These are phyloP conservation scores for Amorpha juglandis DNA, from an alignment of 2,888 invertebrate species.

Conservation along the genomic window DNA sequence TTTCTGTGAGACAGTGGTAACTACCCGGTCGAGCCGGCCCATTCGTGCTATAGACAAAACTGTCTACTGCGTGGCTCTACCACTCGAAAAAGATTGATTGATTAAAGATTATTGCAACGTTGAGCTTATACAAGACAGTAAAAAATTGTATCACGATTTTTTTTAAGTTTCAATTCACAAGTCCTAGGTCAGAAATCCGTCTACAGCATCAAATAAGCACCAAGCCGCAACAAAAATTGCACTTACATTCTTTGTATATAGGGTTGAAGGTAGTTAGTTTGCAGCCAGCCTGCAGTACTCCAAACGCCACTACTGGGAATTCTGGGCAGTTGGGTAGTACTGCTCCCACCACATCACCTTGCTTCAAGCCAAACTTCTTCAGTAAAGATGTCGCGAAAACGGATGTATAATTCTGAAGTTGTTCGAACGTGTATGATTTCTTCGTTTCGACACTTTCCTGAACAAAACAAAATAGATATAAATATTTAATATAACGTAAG, in stretches of 20 bases:
- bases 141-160: too few species aligned
- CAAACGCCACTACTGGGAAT: conserved; percentile 87
- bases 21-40: too few species aligned
- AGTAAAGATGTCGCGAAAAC: conserved; percentile 87
- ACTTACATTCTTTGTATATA: conserved; percentile 86
- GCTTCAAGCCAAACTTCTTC: conserved; percentile 85
- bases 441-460: conserved; percentile 77
- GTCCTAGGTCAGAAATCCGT: too few species aligned
- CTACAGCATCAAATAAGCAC: too few species aligned
- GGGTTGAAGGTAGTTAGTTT: conserved; percentile 90
- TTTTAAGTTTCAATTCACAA: too few species aligned
- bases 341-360: conserved; percentile 87
- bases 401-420: conserved; percentile 82
- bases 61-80: too few species aligned
- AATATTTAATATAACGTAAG: background rate
- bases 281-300: conserved; percentile 88
- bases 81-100: too few species aligned
- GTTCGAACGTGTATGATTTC: conserved; percentile 69
- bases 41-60: too few species aligned
- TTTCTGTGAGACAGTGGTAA: too few species aligned
- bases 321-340: conserved; percentile 91
- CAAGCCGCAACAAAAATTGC: background rate
- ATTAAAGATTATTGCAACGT: too few species aligned
- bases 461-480: conserved; percentile 31
- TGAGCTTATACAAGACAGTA: too few species aligned